Evolutionary conservation across 2,888 invertebrate species (phyloP).

Genomic region (Lapara coniferarum): DNA sequence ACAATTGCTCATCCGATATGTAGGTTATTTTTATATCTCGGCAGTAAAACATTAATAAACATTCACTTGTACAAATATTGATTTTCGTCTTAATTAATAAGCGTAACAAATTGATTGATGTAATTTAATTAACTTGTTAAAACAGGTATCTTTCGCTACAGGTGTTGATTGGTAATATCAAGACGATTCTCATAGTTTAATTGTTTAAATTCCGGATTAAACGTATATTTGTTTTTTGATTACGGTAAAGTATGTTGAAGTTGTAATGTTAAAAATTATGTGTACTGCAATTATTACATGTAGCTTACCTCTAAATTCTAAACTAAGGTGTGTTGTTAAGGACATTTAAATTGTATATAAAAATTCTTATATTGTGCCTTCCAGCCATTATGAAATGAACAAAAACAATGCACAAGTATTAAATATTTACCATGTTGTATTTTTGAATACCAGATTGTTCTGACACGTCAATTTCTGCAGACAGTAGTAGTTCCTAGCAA

Average conservation of each 20-base stretch:
- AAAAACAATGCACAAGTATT: no score
- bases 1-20: slow-evolving; percentile 28
- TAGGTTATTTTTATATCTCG: slow-evolving; percentile 27
- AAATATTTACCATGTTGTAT: no score
- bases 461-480: no score
- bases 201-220: slow-evolving; percentile 9
- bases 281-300: background rate
- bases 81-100: slow-evolving; percentile 15
- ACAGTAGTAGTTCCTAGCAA: no score
- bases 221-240: slow-evolving; percentile 18
- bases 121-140: slow-evolving; percentile 11
- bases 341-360: background rate
- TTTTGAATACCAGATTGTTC: no score
- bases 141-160: background rate
- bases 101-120: slow-evolving; percentile 22
- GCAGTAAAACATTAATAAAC: slow-evolving; percentile 21
- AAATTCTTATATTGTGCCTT: no score
- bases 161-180: slow-evolving; percentile 14
- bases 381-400: no score
- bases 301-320: no score
- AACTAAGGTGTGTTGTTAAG: background rate
- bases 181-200: slow-evolving; percentile 21
- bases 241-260: background rate
- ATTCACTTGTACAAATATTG: slow-evolving; percentile 15
- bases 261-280: background rate